phyloP scores from a whole-genome alignment of 2,888 invertebrate genomes.

The Lobophora halterata region DNA sequence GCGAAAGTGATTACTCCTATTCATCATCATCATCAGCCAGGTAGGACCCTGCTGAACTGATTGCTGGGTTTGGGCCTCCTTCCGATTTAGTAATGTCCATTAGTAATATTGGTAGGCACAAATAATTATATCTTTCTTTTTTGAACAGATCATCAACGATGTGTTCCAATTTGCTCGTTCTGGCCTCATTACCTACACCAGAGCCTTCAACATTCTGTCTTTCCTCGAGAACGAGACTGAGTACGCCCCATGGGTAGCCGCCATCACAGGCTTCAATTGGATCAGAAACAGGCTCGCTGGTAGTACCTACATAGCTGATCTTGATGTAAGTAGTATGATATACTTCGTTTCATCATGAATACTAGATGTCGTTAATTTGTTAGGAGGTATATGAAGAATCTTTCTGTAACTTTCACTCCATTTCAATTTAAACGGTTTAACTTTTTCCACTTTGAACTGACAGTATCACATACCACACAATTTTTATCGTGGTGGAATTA shows the following conservation, averaged over 20 bases:
- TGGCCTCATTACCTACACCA: conserved; percentile 79
- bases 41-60: too few relatives aligned
- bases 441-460: too few relatives aligned
- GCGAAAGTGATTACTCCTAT: too few relatives aligned
- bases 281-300: conserved; percentile 61
- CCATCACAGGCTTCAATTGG: conserved; percentile 78
- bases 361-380: too few relatives aligned
- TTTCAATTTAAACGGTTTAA: too few relatives aligned
- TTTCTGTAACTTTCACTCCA: too few relatives aligned
- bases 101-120: too few relatives aligned
- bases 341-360: neutral
- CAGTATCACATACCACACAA: too few relatives aligned
- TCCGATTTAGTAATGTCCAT: too few relatives aligned
- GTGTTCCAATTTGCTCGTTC: conserved; percentile 87
- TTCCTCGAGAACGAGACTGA: conserved; percentile 85
- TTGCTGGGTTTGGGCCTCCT: too few relatives aligned
- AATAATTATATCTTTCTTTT: conserved; percentile 14
- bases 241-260: conserved; percentile 90
- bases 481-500: neutral
- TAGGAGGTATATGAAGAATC: too few relatives aligned
- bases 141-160: conserved; percentile 88
- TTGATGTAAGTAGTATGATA: conserved; percentile 46
- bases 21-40: too few relatives aligned
- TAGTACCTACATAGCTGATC: conserved; percentile 31
- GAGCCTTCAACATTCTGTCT: conserved; percentile 83